Evolutionary conservation across 2,797 vertebrate species (phyloP), one percentile per base, ranked within the genome.

Genomic region (Odontamblyopus rebecca): DNA sequence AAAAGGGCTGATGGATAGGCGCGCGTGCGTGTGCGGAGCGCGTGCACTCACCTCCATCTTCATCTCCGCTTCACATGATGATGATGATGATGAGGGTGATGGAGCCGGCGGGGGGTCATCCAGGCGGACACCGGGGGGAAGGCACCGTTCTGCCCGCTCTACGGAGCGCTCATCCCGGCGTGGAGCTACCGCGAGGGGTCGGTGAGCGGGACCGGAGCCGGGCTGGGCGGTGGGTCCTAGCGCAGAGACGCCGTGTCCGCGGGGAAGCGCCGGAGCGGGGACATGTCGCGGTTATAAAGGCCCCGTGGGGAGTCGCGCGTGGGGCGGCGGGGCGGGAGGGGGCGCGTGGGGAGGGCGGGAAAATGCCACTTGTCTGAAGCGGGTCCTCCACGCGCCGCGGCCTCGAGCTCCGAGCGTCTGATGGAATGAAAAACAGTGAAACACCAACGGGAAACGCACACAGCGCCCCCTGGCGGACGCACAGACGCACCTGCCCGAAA

Each of bases 1-100:
- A 64, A 64, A 64, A 64, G 62, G 12, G 23, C 12, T 15, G 18
- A 26, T 0, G 2, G 32, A 7, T 18, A 41, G 38, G 60, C 2
- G 60, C 15, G 59, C 27, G 59, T 30, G 27, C 16, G 27, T 38
- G 61, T 11, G 30, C 8, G 19, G 1, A 29, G 9, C 35, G 35
- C 38, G 35, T 63, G 35, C 61, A 63, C 29, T 63, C n/a, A 64
- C 38, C 62, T 64, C 38, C 62, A 63, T 63, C 61, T n/a, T 62
- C 19, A 41, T n/a, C n/a, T 44, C 7, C 1, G 38, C 6, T 27
- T 64, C 62, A 64, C 62, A 64, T 64, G 38, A 44, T 57, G 56
- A 5, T 41, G 41, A 44, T 44, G 41, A 44, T 30, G 57, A 44
- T 59, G 56, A 15, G 30, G 30, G 4, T 30, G 30, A 30, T 30